Conservation (phyloP, 2,113 vertebrate species). For the human region GRCh38 chr4:26102501-26103000, state of each 20-base stretch:
- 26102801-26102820: background rate
- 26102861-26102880: background rate
- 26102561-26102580: background rate
- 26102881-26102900: background rate
- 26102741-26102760: background rate
- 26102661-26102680: background rate
- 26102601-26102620: background rate
- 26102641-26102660: background rate
- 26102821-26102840: background rate
- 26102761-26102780: background rate
- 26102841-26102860: background rate
- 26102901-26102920: background rate
- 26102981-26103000: background rate
- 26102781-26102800: background rate
- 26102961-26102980: background rate
- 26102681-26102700: background rate
- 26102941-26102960: background rate
- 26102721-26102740: background rate
- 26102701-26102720: background rate
- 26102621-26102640: background rate
- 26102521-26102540: background rate
- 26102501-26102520: background rate
- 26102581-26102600: background rate
- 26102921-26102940: background rate
- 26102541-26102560: background rate